Evolutionary conservation across 2,888 invertebrate genomes (phyloP), one percentile per base, ranked within the genome.

Genomic region (Dusona sp.): DNA sequence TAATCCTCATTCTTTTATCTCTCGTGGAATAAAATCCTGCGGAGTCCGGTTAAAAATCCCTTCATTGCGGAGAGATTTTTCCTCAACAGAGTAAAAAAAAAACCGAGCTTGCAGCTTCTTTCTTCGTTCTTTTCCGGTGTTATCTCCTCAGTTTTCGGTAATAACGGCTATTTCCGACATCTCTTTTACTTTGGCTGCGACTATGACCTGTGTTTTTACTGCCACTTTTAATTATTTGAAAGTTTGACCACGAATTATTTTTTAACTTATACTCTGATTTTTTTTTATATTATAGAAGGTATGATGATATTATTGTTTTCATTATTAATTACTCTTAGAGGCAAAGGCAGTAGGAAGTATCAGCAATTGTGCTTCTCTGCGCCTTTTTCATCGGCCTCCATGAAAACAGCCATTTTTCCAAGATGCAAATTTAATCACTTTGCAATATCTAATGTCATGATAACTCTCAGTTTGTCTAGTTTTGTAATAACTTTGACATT

Each of bases 1-100:
- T 86, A 86, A 86, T 84, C 84, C 84, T 77, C 61, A 78, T 73
- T 84, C 87, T 84, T 81, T 84, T 84, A 84, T 86, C 82, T 86
- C 78, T 64, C 81, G 68, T 25, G 65, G 57, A 75, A 45, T 57
- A 67, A 81, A 78, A 86, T 83, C 57, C 57, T 38, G 81, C 78
- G 51, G 77, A 79, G 45, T 57, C 57, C 25, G 65, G 29, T 36
- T 51, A 64, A 73, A 61, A 84, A 45, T 61, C 74, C 8, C 42
- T 42, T 29, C 74, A 11, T 57, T 25, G 3, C 25, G 25, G 45
- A 3, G 16, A 75, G 74, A 13, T 74, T 61, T 85, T 80, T 19
- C n/a, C 51, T 25, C 48, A 38, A 54, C 65, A 13, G 80, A 73
- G 48, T 38, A 36, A 79, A 70, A 79, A 64, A 73, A 42, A 54